Base-by-base conservation (phyloP, 2,113 vertebrate species). In the Platichthys stellatus region DNA sequence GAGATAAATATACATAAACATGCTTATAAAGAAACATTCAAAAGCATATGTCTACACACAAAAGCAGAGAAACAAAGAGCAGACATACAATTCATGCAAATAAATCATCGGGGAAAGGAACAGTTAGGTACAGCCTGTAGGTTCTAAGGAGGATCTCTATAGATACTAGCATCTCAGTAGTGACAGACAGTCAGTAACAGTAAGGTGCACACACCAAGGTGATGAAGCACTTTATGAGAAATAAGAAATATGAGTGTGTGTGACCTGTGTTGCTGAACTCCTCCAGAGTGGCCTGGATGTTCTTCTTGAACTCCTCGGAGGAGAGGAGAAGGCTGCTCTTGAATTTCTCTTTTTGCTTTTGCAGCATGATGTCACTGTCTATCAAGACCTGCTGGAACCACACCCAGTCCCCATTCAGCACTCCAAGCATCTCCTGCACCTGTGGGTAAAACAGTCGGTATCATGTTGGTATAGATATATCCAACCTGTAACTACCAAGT, bases 291-390 rank as follows among this genome's bases (percentile, higher is more conserved):
- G 47, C 69, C 53, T 94, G 91, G 17, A 94, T 92, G 75, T 95
- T 97, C 82, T 94, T 96, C 73, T 94, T 96, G 72, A 98, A 94
- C 66, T 97, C 95, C 24, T 96, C 95, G 0, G 95, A 92, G 0
- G 93, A 94, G 57, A 92, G 76, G 38, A 96, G 78, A 1, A 97
- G 90, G 62, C 86, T 67, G 0, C 89, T 94, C 90, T 94, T 96
- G 85, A 98, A 96, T 60, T 93, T 95, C 53, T 97, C 95, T 77
- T 96, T 96, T 80, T 94, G 79, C 31, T 90, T 94, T 80, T 95
- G 94, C 67, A 97, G 90, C 91, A 93, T 94, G 56, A 81, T 64
- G 10, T 95, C 93, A 18, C 94, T 93, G 82, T 97, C 95, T 49
- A 94, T 71, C 69, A 98, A 65, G 23, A 93, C 90, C 86, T 95